Evolutionary conservation across 2,888 invertebrate species (phyloP), one percentile per base, ranked within the genome.

Genomic region (Malacosoma neustria): DNA sequence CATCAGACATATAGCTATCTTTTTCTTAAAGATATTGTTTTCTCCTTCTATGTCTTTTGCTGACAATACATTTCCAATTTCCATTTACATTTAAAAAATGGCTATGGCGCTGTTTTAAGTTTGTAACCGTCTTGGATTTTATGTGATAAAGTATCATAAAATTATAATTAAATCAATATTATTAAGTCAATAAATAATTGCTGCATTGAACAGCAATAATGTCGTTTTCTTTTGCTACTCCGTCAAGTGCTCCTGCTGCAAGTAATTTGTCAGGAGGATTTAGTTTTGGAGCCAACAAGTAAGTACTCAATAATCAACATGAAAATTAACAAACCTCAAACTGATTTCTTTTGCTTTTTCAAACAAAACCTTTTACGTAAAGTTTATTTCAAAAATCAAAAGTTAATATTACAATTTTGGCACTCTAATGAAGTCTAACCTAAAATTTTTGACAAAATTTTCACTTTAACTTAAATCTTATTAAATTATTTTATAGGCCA

Each of bases 251-350:
- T 34, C 84, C 85, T 13, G 82, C 84, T n/a, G 66, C 72, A 13
- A 59, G 74, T 30, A 70, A 71, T 1, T 67, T 80, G 13, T 42
- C 69, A 3, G 62, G 67, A 15, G 79, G 86, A 11, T 87, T 87
- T 41, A 79, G 66, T 59, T 87, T 87, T 61, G 84, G 80, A 45
- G 77, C 73, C 46, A 76, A 71, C 55, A 86, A 85, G 85, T 86
- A 64, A 71, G 71, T 66, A 32, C 38, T 7, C 22, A 5, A 5
- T 22, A 15, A 22, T 22, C 22, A 22, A 4, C 6, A 9, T 22
- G 22, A 22, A 7, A 7, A 22, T 3, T 22, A 22, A 9, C 9
- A 22, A 22, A 22, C 22, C 22, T 22, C 22, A 7, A n/a, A n/a
- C 9, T 22, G 5, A 22, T 2, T 7, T 22, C 4, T 22, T 22